Percentiles rank a stretch among this genome's conserved stretches.
phyloP scores from a whole-genome alignment of 2,797 vertebrate species.

The Sebastes vulpes region DNA sequence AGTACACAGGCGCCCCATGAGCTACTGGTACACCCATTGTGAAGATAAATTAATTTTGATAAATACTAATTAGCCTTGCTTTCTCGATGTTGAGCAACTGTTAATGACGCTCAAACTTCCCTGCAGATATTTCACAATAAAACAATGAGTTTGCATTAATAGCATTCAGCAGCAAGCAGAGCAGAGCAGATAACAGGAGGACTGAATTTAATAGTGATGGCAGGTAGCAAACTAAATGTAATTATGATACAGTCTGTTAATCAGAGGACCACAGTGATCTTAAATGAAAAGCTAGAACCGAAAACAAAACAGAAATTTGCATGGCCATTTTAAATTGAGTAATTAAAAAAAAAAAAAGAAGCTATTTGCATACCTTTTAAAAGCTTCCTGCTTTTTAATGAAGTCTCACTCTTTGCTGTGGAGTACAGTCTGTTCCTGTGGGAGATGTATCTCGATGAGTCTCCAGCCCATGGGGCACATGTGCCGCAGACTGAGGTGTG shows the following conservation, averaged over 20 bases:
- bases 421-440: not conserved
- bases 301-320: not conserved
- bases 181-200: too few relatives aligned
- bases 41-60: too few relatives aligned
- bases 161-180: too few relatives aligned
- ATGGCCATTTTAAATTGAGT: not conserved
- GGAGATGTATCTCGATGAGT: not conserved
- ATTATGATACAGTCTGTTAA: not conserved
- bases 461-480: not conserved
- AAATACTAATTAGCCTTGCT: too few relatives aligned
- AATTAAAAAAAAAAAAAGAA: not conserved
- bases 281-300: not conserved
- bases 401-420: not conserved
- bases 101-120: too few relatives aligned
- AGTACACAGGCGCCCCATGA: too few relatives aligned
- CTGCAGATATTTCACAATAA: too few relatives aligned
- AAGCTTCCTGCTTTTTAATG: not conserved
- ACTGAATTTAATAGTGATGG: not conserved
- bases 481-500: not conserved
- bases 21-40: too few relatives aligned
- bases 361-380: not conserved
- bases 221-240: not conserved
- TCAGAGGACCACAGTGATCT: not conserved
- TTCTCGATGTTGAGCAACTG: too few relatives aligned
- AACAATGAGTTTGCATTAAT: too few relatives aligned